A percentile compares a stretch with the other conserved stretches of the same genome.
These are phyloP conservation scores for Salvator merianae DNA, from an alignment of 2,113 vertebrate genomes.

Conservation along the genomic window DNA sequence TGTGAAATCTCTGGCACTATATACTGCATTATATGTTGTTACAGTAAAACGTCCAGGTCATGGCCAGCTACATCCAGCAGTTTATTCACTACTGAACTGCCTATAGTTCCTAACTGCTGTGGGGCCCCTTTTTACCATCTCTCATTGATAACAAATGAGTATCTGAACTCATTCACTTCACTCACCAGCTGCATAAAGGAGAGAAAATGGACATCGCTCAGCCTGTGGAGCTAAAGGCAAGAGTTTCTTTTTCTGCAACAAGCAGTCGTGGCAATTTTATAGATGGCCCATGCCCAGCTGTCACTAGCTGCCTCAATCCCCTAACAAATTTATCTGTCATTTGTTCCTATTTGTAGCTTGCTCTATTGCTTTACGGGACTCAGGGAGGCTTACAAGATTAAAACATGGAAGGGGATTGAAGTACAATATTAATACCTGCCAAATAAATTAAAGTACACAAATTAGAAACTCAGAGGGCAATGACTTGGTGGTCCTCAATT, in stretches of 20 bases:
- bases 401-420: too few species aligned
- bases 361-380: too few species aligned
- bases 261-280: background rate
- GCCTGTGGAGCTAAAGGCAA: too few species aligned
- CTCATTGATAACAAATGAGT: background rate
- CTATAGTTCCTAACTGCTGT: background rate
- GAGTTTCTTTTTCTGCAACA: background rate
- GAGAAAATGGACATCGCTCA: background rate
- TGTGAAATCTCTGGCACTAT: too few species aligned
- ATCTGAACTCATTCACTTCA: background rate
- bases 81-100: background rate
- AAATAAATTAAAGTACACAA: too few species aligned
- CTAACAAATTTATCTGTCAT: background rate
- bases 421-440: too few species aligned
- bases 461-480: background rate
- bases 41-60: background rate
- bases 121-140: background rate
- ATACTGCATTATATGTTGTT: too few species aligned
- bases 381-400: too few species aligned
- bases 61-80: too few species aligned
- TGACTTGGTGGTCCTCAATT: slow-evolving; percentile 37
- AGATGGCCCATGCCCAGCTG: background rate
- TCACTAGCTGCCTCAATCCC: background rate
- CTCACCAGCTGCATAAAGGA: background rate
- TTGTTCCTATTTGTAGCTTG: too few species aligned